Percentiles rank a stretch among this genome's conserved stretches.
Evolutionary conservation across 2,797 vertebrate genomes (phyloP).

Genomic region (Hydrophis major): DNA sequence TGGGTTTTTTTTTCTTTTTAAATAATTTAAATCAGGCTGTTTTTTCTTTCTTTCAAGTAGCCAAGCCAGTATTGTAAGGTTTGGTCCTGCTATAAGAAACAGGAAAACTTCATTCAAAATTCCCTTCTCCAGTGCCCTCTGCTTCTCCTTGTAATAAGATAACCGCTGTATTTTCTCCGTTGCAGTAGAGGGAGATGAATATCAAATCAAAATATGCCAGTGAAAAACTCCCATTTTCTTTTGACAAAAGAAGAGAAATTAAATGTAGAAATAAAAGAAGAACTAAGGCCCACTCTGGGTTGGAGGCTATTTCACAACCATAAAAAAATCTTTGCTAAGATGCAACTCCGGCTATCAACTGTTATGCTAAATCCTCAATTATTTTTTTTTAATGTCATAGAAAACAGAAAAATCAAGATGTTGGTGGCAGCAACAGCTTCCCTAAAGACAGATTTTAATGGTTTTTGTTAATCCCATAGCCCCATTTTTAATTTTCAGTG

Average conservation of each 20-base stretch:
- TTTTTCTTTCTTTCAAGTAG: neutral
- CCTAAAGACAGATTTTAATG: constrained; percentile 48
- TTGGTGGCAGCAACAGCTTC: constrained; percentile 38
- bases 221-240: neutral
- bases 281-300: neutral
- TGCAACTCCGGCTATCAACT: constrained; percentile 11
- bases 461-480: neutral
- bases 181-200: neutral
- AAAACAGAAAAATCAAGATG: constrained; percentile 38
- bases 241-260: neutral
- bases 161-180: neutral
- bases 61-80: neutral
- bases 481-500: constrained; percentile 29
- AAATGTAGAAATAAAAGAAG: neutral
- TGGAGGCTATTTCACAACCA: neutral
- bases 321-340: neutral
- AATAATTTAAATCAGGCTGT: neutral
- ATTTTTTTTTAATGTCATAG: neutral
- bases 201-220: neutral
- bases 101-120: neutral
- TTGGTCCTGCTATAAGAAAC: neutral
- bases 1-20: too few species aligned
- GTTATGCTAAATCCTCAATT: constrained; percentile 17
- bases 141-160: neutral
- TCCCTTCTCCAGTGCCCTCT: neutral